Percentiles rank a stretch among this genome's conserved stretches.
Evolutionary conservation across 2,888 invertebrate genomes (phyloP).

Genomic region (Rhingia campestris): DNA sequence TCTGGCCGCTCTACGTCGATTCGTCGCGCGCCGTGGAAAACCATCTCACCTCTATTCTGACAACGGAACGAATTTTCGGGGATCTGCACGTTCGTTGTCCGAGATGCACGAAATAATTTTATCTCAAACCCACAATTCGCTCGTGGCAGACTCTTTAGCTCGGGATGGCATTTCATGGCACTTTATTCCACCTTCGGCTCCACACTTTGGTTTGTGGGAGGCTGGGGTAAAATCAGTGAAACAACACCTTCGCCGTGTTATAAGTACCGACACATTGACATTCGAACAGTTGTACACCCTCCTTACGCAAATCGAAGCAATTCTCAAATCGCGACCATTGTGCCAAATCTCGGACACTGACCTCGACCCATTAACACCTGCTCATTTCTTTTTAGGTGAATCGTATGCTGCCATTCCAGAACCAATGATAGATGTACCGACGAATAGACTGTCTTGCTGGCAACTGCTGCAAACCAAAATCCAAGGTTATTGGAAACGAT

Average conservation of each 20-base stretch:
- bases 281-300: constrained; percentile 3
- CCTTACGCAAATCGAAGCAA: constrained; percentile 12
- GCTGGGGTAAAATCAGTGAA: background rate
- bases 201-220: background rate
- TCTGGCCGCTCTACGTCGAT: constrained; percentile 50
- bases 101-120: constrained; percentile 34
- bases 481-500: constrained; percentile 4
- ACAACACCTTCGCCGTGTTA: constrained; percentile 5
- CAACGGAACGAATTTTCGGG: too few relatives aligned
- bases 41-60: too few relatives aligned
- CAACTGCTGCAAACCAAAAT: too few relatives aligned
- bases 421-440: background rate
- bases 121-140: background rate
- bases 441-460: background rate
- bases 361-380: too few relatives aligned
- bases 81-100: too few relatives aligned
- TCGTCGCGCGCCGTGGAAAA: constrained; percentile 47
- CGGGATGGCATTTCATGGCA: background rate
- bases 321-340: constrained; percentile 10
- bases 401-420: background rate
- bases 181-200: too few relatives aligned
- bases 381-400: too few relatives aligned
- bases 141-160: background rate
- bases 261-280: background rate
- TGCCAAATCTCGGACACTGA: constrained; percentile 2